Base-by-base conservation (phyloP, 2,797 vertebrate species). In the Mormyrus hasselquistii region DNA sequence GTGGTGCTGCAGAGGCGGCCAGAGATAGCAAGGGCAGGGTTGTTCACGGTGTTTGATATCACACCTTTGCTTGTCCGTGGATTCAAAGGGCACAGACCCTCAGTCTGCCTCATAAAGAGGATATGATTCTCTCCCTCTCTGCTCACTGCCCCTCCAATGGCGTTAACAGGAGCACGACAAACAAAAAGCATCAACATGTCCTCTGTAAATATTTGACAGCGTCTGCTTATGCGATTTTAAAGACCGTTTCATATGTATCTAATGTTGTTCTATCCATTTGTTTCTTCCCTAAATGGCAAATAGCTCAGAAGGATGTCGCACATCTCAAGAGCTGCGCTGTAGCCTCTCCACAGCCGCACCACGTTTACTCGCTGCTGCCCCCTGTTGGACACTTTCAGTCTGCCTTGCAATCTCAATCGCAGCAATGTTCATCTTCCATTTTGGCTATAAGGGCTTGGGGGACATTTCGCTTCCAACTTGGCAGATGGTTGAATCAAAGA, bases 301-400 rank as follows among this genome's bases (percentile, higher is more conserved):
- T 65, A 29, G 9, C 25, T 65, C 59, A 29, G 22, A 25, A 25
- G 4, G 3, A 12, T 41, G 69, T 41, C 1, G 12, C 34, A 76
- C 34, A 41, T 41, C 34, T 41, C 69, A 41, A 41, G 34, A 10
- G 14, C 5, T 8, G 34, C 41, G 69, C 34, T 41, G 4, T 19
- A 25, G 14, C 69, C 69, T 2, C 1, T 16, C 14, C 10, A 41
- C 12, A 2, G 69, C 69, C 14, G 0, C 12, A 19, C 34, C 29
- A 73, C 3, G 12, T 73, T 16, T 38, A 12, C 14, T 76, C 73
- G 12, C 65, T 88, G 87, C 87, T 82, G 87, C 87, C 87, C 87
- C 87, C 87, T 88, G 65, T 88, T 82, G 87, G 87, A 52, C n/a
- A 50, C 82, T 49, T 44, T 83, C 38, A n/a, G n/a, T 44, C 34